Evolutionary conservation across 2,797 vertebrate species (phyloP).

Genomic region (Melopsittacus undulatus): DNA sequence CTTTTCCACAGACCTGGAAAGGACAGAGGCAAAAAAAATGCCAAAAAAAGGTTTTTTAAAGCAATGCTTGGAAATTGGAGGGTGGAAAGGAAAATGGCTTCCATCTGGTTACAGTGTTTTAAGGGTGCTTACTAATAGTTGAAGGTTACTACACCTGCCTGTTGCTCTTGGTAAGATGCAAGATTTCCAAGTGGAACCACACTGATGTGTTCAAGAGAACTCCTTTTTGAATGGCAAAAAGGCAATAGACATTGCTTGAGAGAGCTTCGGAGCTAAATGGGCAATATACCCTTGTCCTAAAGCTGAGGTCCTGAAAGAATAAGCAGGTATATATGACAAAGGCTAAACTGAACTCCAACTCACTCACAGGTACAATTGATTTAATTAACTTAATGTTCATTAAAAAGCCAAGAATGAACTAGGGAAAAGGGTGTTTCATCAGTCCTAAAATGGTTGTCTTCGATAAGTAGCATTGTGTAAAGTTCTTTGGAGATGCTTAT

Average conservation of each 20-base stretch:
- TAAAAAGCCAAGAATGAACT: background rate
- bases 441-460: background rate
- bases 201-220: background rate
- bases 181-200: background rate
- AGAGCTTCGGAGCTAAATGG: background rate
- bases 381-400: background rate
- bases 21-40: background rate
- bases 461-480: background rate
- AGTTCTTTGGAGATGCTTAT: background rate
- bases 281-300: background rate
- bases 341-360: background rate
- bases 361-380: background rate
- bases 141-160: background rate
- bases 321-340: fast-evolving
- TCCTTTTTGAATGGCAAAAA: background rate
- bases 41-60: background rate
- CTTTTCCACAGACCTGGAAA: background rate
- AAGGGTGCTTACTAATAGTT: background rate
- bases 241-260: background rate
- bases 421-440: background rate
- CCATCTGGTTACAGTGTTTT: background rate
- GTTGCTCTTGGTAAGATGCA: background rate
- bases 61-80: background rate
- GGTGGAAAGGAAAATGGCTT: background rate
- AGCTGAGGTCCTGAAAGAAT: background rate